Conservation (phyloP, 37 sponge, comb jelly and placozoan species). For the Chondrosia reniformis region DNA sequence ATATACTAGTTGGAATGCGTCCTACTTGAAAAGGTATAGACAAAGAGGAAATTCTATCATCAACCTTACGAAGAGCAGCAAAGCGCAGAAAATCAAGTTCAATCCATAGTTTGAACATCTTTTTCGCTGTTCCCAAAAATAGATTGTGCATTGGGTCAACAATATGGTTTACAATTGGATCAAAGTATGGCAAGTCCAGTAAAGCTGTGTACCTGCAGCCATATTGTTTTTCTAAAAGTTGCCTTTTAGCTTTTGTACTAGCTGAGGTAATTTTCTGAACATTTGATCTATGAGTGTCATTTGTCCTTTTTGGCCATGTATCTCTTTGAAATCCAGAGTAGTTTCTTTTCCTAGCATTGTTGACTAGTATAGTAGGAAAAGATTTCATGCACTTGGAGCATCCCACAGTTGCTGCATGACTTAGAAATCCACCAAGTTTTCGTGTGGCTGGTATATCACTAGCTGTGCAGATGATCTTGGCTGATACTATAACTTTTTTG, state of each 20-base stretch:
- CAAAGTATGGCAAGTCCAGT: constrained; percentile 34
- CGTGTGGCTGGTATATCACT: constrained; percentile 59
- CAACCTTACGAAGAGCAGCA: background rate
- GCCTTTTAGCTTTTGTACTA: constrained; percentile 7
- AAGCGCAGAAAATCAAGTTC: background rate
- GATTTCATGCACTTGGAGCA: constrained; percentile 32
- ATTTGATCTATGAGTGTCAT: constrained; percentile 14
- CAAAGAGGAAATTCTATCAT: background rate
- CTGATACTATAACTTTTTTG: constrained; percentile 14
- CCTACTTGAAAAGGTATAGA: constrained; percentile 1
- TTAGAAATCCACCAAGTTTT: constrained; percentile 48
- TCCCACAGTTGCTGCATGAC: constrained; percentile 29
- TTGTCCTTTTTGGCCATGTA: constrained; percentile 9
- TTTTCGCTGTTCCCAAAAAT: constrained; percentile 30
- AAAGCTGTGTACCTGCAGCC: constrained; percentile 30
- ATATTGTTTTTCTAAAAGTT: background rate
- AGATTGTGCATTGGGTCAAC: constrained; percentile 45
- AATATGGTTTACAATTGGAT: constrained; percentile 19
- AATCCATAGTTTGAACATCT: constrained; percentile 29
- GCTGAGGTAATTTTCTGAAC: background rate
- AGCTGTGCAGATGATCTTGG: constrained; percentile 12
- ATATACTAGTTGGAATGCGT: background rate
- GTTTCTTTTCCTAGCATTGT: background rate
- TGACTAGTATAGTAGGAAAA: background rate
- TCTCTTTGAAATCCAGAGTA: constrained; percentile 23